These are phyloP conservation scores for Drosophila acutilabella DNA, from an alignment of 2,888 invertebrate species.

Conservation along the genomic window DNA sequence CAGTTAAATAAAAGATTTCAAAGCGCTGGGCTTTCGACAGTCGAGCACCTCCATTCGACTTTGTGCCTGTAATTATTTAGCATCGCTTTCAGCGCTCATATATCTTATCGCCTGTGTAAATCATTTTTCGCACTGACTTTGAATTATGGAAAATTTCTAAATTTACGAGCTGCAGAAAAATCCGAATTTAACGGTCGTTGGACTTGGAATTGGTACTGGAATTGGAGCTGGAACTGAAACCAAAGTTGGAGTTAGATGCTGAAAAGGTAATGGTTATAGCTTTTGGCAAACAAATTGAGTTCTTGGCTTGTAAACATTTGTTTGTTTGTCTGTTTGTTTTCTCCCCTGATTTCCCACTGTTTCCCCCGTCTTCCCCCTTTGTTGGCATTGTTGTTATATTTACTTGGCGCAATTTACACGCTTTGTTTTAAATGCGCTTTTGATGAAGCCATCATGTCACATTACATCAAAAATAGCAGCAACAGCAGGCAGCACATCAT, in stretches of 20 bases:
- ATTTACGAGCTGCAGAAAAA: slow-evolving; percentile 45
- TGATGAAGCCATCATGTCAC: slow-evolving; percentile 82
- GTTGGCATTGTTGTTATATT: slow-evolving; percentile 44
- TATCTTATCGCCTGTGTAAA: slow-evolving; percentile 53
- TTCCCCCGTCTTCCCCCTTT: not conserved
- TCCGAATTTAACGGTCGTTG: not conserved
- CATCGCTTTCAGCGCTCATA: slow-evolving; percentile 23
- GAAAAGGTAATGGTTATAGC: not conserved
- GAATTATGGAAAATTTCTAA: slow-evolving; percentile 58
- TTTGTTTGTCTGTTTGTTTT: not conserved
- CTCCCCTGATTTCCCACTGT: no score
- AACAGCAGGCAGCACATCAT: slow-evolving; percentile 26
- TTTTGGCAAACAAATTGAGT: slow-evolving; percentile 27
- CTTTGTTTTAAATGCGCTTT: slow-evolving; percentile 81
- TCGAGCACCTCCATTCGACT: not conserved
- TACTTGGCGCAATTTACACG: slow-evolving; percentile 59
- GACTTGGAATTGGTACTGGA: slow-evolving; percentile 2
- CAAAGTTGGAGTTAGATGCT: slow-evolving; percentile 3
- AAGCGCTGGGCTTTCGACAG: no score
- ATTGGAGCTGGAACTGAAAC: slow-evolving; percentile 1
- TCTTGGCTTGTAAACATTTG: not conserved
- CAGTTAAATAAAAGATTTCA: no score
- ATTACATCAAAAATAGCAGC: slow-evolving; percentile 75
- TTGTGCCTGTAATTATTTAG: slow-evolving; percentile 48
- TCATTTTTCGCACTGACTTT: slow-evolving; percentile 53